These are phyloP conservation scores for Drosophila lacertosa DNA, from an alignment of 1,140 invertebrate genomes.

Conservation along the genomic window DNA sequence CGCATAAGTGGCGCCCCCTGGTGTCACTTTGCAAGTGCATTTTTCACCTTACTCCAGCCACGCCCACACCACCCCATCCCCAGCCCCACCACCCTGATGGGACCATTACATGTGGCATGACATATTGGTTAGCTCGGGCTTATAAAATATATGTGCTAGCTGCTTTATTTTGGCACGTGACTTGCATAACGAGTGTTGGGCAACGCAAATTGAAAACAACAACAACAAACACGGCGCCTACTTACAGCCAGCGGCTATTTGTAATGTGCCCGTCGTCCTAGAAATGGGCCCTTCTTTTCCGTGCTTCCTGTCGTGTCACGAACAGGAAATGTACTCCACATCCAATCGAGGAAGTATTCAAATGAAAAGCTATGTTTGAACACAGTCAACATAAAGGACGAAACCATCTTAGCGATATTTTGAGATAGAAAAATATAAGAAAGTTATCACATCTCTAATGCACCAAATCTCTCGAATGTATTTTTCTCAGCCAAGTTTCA, in stretches of 20 bases:
- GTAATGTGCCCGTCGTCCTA: conserved; percentile 32
- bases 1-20: conserved; percentile 20
- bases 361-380: too few relatives aligned
- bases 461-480: neutral
- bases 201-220: conserved; percentile 72
- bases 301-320: conserved; percentile 6
- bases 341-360: too few relatives aligned
- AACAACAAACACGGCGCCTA: conserved; percentile 68
- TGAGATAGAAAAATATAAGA: too few relatives aligned
- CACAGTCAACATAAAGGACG: too few relatives aligned
- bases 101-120: conserved; percentile 27
- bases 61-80: neutral
- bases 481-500: too few relatives aligned
- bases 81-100: neutral
- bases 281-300: conserved; percentile 22
- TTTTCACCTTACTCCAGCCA: conserved; percentile 31
- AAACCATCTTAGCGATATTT: too few relatives aligned
- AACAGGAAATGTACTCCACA: neutral
- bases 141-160: conserved; percentile 34
- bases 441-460: neutral
- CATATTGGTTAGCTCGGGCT: conserved; percentile 39
- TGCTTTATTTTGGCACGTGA: conserved; percentile 60
- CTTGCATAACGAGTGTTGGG: conserved; percentile 70
- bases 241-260: conserved; percentile 54
- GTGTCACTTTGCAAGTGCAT: conserved; percentile 48